These are phyloP conservation scores for Amblyornis subalaris DNA, from an alignment of 2,113 vertebrate species.

Conservation along the genomic window DNA sequence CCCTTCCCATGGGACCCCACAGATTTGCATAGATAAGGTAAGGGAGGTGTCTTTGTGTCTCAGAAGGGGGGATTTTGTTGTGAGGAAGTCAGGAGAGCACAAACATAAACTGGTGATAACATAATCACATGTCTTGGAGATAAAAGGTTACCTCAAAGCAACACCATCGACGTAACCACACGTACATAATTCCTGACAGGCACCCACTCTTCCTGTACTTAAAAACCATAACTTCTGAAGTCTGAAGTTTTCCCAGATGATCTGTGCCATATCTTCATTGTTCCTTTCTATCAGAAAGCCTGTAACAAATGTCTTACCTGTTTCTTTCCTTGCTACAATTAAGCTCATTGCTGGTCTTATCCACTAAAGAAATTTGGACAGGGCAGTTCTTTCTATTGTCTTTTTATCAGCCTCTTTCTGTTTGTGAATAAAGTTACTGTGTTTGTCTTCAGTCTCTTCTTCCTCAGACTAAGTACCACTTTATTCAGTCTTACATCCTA, in stretches of 20 bases:
- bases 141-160: background rate
- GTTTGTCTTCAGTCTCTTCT: background rate
- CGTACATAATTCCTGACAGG: background rate
- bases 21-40: background rate
- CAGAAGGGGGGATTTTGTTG: background rate
- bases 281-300: background rate
- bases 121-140: background rate
- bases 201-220: background rate
- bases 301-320: background rate
- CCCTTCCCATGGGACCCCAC: fast-evolving
- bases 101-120: background rate
- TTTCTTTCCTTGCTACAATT: background rate
- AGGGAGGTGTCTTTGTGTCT: background rate
- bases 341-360: background rate
- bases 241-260: background rate
- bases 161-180: fast-evolving
- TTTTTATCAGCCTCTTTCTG: background rate
- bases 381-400: background rate
- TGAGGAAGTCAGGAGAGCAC: background rate
- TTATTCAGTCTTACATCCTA: background rate
- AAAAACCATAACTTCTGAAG: background rate
- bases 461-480: background rate
- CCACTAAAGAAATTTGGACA: background rate
- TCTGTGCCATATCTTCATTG: background rate
- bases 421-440: background rate